Evolutionary conservation across 2,888 invertebrate species (phyloP), one percentile per base, ranked within the genome.

Genomic region (Brenthis daphne): DNA sequence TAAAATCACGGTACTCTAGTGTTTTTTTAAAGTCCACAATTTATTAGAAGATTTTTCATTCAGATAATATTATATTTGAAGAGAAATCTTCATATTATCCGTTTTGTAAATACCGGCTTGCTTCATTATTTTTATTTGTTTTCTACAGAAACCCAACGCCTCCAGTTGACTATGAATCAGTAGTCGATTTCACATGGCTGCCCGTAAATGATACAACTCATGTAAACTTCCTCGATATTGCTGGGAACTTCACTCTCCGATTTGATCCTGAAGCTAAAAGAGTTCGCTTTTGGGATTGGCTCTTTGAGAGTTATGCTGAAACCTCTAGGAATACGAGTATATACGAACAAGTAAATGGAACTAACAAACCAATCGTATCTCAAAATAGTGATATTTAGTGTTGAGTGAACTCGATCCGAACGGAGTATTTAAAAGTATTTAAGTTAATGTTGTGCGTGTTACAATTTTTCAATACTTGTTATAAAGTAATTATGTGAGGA

Each of bases 201-300:
- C 92, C 94, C 13, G 93, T 94, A 6, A 89, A 88, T 67, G 81
- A 82, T 64, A 86, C 89, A 1, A 74, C 81, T 0, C 81, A 82
- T 48, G 73, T 92, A 29, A 82, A 80, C 71, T 94, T 94, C 77
- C 85, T 94, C 55, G 94, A 94, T 77, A 94, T 94, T 74, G 89
- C 90, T 33, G 87, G 90, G 56, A 90, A 92, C 75, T 88, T 94
- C 74, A 92, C 93, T 14, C 81, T 93, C 75, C 85, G 83, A 64
- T 81, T 82, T 1, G 92, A 93, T 76, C 94, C 94, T 0, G 94
- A 94, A 75, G 73, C 85, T 0, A 90, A 90, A 71, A 86, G 94
- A 48, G 85, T 94, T 53, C 85, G 85, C 24, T 94, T 94, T 82
- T 95, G 94, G 94, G 94, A 94, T 82, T 83, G 84, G 86, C 83